Evolutionary conservation across 2,113 vertebrate species (phyloP).

Genomic region (Marcusenius ussheri): DNA sequence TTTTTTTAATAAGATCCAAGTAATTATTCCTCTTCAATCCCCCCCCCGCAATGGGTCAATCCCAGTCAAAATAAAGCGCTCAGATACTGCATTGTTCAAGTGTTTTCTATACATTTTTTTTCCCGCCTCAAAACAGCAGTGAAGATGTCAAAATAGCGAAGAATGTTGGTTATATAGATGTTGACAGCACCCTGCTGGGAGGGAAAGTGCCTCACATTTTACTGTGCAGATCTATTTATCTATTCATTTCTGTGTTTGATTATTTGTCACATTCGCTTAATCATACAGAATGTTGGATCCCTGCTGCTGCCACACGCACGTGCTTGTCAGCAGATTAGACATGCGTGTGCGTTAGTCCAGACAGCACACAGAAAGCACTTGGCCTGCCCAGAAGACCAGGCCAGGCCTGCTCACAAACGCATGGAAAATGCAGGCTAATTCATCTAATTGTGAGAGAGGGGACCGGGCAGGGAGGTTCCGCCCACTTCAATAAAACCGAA

Average conservation of each 20-base stretch:
- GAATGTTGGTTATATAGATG: background rate
- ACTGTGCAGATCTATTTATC: background rate
- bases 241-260: background rate
- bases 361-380: background rate
- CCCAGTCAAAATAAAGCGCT: background rate
- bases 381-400: background rate
- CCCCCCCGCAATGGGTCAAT: background rate
- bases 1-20: conserved; percentile 33
- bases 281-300: background rate
- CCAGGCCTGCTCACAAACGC: background rate
- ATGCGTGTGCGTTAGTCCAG: conserved; percentile 5
- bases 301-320: background rate
- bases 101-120: background rate
- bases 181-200: conserved; percentile 1
- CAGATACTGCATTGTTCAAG: background rate
- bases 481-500: background rate
- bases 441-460: background rate
- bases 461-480: background rate
- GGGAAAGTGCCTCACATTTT: background rate
- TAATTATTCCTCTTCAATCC: background rate
- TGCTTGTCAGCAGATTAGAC: conserved; percentile 14
- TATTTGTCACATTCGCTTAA: background rate
- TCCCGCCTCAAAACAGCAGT: conserved; percentile 8
- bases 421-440: background rate
- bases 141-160: background rate